phyloP scores from a whole-genome alignment of 2,113 vertebrate genomes.

The Microcebus jonahi region DNA sequence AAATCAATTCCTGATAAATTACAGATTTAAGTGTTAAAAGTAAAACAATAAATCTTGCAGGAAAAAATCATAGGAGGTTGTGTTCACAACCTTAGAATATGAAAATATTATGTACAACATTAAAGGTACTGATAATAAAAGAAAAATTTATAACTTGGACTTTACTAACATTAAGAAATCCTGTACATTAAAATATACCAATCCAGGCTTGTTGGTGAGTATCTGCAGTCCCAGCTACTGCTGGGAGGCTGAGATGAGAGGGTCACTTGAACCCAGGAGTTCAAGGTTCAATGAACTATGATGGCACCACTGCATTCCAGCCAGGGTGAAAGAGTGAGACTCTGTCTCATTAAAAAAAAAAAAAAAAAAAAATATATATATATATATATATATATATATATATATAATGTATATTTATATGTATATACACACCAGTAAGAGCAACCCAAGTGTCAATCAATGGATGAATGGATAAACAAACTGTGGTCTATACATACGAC shows the following conservation, averaged over 20 bases:
- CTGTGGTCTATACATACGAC: too few relatives aligned
- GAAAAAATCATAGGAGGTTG: neutral
- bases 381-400: too few relatives aligned
- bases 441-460: too few relatives aligned
- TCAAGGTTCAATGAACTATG: too few relatives aligned
- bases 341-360: neutral
- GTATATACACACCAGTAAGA: too few relatives aligned
- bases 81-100: neutral
- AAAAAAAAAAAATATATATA: too few relatives aligned
- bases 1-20: neutral
- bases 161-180: neutral
- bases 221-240: neutral
- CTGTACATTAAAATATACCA: neutral
- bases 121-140: neutral
- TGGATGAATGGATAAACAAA: too few relatives aligned
- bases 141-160: neutral
- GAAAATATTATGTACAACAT: neutral
- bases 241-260: neutral
- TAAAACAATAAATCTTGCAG: neutral
- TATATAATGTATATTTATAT: too few relatives aligned
- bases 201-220: neutral
- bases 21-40: neutral
- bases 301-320: neutral
- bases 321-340: neutral
- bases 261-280: too few relatives aligned